These are phyloP conservation scores for Sardina pilchardus DNA, from an alignment of 2,113 vertebrate species.

Conservation along the genomic window DNA sequence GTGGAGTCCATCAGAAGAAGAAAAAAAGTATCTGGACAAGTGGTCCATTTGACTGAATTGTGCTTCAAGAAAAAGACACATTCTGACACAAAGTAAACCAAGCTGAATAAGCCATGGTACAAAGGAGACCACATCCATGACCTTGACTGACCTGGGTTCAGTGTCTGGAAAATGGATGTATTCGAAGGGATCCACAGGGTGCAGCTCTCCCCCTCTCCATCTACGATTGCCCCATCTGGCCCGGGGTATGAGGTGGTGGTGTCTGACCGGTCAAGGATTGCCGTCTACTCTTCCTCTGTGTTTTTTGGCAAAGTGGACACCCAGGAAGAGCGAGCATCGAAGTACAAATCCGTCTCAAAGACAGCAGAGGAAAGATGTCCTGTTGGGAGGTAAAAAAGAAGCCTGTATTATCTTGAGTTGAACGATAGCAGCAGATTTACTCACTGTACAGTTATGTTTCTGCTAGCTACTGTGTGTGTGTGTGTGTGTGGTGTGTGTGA, in stretches of 20 bases:
- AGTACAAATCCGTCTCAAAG: slow-evolving; percentile 39
- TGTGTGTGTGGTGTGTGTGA: neutral
- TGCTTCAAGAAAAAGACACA: neutral
- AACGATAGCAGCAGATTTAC: too few relatives aligned
- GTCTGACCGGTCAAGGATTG: slow-evolving; percentile 60
- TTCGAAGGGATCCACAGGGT: slow-evolving; percentile 74
- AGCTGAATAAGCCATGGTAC: neutral
- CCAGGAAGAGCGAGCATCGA: slow-evolving; percentile 17
- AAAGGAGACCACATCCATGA: neutral
- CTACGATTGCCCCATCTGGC: slow-evolving; percentile 42
- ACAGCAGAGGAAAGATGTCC: slow-evolving; percentile 54
- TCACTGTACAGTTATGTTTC: too few relatives aligned
- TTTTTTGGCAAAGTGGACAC: slow-evolving; percentile 62
- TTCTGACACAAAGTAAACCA: neutral
- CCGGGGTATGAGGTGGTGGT: slow-evolving; percentile 69
- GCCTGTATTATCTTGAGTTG: neutral
- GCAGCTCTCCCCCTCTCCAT: slow-evolving; percentile 66
- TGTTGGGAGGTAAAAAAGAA: slow-evolving; percentile 64
- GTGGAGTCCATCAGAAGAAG: neutral
- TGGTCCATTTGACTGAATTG: neutral
- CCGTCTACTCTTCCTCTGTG: slow-evolving; percentile 66
- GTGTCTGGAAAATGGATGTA: slow-evolving; percentile 63
- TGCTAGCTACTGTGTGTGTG: too few relatives aligned
- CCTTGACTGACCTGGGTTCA: neutral
- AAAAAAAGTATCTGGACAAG: neutral